Evolutionary conservation across 1,140 invertebrate species (phyloP), one percentile per base, ranked within the genome.

Genomic region (Thalassaphorura encarpata): DNA sequence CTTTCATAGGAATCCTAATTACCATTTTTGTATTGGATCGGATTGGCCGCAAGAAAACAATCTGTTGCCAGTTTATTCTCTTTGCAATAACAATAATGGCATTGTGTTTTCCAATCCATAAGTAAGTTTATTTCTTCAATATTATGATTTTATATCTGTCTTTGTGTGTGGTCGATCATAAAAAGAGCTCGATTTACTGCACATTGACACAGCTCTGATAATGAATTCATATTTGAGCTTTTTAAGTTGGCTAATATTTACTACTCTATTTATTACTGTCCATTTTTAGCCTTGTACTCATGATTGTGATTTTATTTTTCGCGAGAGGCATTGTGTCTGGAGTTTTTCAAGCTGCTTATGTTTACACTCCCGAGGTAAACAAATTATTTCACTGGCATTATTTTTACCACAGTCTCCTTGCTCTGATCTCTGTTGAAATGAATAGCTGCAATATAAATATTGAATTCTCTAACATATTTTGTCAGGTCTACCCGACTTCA

Each of bases 331-430:
- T 96, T 52, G 92, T 96, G 59, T 90, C 89, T 27, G 89, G 90
- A 1, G 82, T 93, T 3, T 96, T 97, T 69, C 90, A 94, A 78
- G 89, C 89, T 16, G 87, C 89, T 0, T 96, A 97, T 68, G 89
- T 96, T 16, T 96, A 97, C 66, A 95, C 92, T 16, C 89, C 91
- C 23, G 91, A 95, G 78, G 87, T 93, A 60, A 68, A 58, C 6
- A 40, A n/a, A n/a, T n/a, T n/a, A n/a, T n/a, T n/a, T n/a, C n/a
- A n/a, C n/a, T n/a, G n/a, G n/a, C n/a, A n/a, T n/a, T n/a, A n/a
- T n/a, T n/a, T n/a, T n/a, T n/a, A n/a, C n/a, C n/a, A n/a, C n/a
- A n/a, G n/a, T n/a, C n/a, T n/a, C n/a, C n/a, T n/a, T n/a, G n/a
- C n/a, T n/a, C n/a, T n/a, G n/a, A n/a, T n/a, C n/a, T n/a, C n/a